Base-by-base conservation (phyloP, 2,888 invertebrate species). In the Callinectes sapidus region DNA sequence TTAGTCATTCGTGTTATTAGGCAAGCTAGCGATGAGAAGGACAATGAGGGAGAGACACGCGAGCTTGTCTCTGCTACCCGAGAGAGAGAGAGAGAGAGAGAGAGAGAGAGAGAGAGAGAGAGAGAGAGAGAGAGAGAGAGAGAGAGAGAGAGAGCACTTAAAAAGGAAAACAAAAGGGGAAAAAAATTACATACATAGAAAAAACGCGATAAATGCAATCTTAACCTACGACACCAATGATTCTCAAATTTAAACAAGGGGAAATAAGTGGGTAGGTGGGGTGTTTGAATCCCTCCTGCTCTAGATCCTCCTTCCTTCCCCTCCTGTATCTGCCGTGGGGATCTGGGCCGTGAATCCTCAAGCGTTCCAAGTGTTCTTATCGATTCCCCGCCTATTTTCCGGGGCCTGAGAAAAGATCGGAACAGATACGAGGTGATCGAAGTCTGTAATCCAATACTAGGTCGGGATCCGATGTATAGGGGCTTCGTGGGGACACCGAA, bases 351-450 rank as follows among this genome's bases (percentile, higher is more conserved):
- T 71, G 71, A 48, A 71, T 71, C 71, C 71, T 71, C 71, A 28
- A 71, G 71, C n/a, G 71, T 71, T 28, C 71, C 71, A 28, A 71
- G 71, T n/a, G 71, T 71, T 28, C 71, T 71, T 71, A 71, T 71
- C 71, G 71, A 71, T 71, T 71, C 71, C n/a, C 13, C 28, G 71
- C 71, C 71, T 71, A 71, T 71, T 71, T 71, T 71, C 71, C 28
- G 8, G 71, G 71, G n/a, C 71, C 13, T 23, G 71, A 28, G n/a
- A 71, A 71, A 71, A 71, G 71, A 71, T 71, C 71, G 71, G 71
- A 71, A 71, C n/a, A 71, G 71, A 71, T 71, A 71, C 28, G 71
- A 71, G 28, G 71, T 71, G 71, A 71, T 71, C 71, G 71, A 71
- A 71, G 71, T 48, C 48, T 48, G 48, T 71, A 71, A n/a, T 71